Evolutionary conservation across 1,140 invertebrate species (phyloP).

Genomic region (Homarus americanus): DNA sequence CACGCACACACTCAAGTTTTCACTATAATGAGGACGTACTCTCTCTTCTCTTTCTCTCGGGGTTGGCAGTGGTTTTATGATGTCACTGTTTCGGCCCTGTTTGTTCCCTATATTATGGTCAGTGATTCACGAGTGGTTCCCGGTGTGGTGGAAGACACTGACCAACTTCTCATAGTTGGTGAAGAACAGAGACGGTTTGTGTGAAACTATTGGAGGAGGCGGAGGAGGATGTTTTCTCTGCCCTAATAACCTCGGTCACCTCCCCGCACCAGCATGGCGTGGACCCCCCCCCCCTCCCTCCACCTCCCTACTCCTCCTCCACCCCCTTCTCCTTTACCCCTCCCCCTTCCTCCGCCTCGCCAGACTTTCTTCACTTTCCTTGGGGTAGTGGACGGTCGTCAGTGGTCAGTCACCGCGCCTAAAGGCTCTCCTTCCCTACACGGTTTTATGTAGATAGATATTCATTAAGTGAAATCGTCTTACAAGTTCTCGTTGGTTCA

Average conservation of each 20-base stretch:
- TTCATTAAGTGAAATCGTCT: too few species aligned
- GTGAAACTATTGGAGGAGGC: neutral
- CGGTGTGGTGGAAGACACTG: too few species aligned
- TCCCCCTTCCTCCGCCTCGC: neutral
- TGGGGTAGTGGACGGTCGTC: neutral
- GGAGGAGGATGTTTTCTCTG: constrained; percentile 13
- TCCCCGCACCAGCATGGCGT: neutral
- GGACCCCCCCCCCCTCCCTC: too few species aligned
- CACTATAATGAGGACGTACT: neutral
- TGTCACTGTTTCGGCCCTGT: neutral
- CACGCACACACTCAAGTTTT: neutral
- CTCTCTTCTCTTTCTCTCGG: neutral
- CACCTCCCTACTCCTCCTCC: too few species aligned
- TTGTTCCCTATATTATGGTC: neutral
- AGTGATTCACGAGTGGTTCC: too few species aligned
- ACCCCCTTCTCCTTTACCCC: too few species aligned
- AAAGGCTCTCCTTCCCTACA: too few species aligned
- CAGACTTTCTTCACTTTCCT: constrained; percentile 32
- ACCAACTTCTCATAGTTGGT: too few species aligned
- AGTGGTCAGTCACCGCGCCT: too few species aligned
- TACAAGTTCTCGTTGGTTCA: too few species aligned
- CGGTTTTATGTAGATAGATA: too few species aligned
- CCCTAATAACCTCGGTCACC: constrained; percentile 33
- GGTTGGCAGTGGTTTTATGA: neutral
- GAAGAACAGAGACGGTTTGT: too few species aligned